phyloP scores from a whole-genome alignment of 2,888 invertebrate genomes.

The Ctena decussata region DNA sequence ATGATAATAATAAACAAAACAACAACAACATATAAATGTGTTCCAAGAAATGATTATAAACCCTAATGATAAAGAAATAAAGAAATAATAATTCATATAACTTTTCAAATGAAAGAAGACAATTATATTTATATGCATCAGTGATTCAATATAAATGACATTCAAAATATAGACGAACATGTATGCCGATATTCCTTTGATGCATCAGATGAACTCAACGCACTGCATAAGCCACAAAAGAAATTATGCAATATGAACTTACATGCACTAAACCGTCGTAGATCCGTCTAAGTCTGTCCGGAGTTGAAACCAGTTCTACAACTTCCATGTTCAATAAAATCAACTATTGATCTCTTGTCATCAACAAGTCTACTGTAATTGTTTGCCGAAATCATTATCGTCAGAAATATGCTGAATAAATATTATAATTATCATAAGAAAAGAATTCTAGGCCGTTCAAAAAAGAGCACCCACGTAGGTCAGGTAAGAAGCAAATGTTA shows the following conservation, averaged over 20 bases:
- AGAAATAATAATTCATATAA: no score
- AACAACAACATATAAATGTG: no score
- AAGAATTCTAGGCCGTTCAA: neutral
- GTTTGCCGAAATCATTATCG: constrained; percentile 58
- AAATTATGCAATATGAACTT: neutral
- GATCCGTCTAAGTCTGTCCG: constrained; percentile 58
- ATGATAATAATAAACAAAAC: no score
- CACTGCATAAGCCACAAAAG: no score
- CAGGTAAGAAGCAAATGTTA: constrained; percentile 39
- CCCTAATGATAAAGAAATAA: no score
- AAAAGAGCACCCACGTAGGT: constrained; percentile 15
- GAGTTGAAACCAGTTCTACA: constrained; percentile 50
- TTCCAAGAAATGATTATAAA: no score
- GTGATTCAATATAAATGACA: no score
- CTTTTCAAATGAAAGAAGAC: no score
- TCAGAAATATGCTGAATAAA: constrained; percentile 18
- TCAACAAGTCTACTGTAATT: neutral
- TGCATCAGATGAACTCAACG: no score
- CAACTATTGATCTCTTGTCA: neutral
- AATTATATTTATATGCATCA: no score
- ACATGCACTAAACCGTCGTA: constrained; percentile 34
- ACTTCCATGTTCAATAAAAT: constrained; percentile 35
- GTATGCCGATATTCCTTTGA: no score
- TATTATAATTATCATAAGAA: constrained; percentile 1
- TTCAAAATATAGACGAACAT: no score